Base-by-base conservation (phyloP, 2,113 vertebrate species). In the Callocephalon fimbriatum region DNA sequence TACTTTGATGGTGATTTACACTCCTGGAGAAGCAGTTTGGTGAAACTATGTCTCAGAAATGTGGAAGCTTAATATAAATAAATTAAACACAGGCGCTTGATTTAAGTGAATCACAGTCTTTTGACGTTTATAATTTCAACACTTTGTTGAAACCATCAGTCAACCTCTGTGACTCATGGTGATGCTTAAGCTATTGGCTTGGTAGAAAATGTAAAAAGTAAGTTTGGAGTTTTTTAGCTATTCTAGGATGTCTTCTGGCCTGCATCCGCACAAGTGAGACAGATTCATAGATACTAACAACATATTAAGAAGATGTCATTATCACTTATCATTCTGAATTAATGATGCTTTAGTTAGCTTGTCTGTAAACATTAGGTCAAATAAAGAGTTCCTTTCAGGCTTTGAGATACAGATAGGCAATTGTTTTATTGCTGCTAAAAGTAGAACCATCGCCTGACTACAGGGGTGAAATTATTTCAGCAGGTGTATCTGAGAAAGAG, bases 11-110 rank as follows among this genome's bases (percentile, higher is more conserved):
- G 72, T 96, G 81, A 96, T 96, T 97, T 97, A 96, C 87, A 88
- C 93, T 96, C 81, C 81, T 63, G 88, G 81, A 90, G 88, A 97
- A 96, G 71, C 38, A 83, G 53, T 72, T 94, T 85, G 90, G 85
- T 96, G 96, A 96, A 96, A 75, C 71, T 71, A 89, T 58, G 81
- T 68, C 79, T 93, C 74, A 92, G 81, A 97, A 96, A 96, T 85
- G 68, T 95, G 82, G 82, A 80, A 93, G 84, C 75, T 91, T 95
- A 86, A 96, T 93, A 72, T 96, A 95, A 94, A 83, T 93, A 97
- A 96, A 97, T 97, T 81, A 86, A 96, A 95, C 19, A 27, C 93
- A 91, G 93, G 35, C 42, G 0, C 48, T 91, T 93, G 78, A 88
- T 94, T 92, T 82, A 83, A 94, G 91, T 92, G 91, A 95, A 95